Base-by-base conservation (phyloP, 2,888 invertebrate species). In the Cheilosia impressa region DNA sequence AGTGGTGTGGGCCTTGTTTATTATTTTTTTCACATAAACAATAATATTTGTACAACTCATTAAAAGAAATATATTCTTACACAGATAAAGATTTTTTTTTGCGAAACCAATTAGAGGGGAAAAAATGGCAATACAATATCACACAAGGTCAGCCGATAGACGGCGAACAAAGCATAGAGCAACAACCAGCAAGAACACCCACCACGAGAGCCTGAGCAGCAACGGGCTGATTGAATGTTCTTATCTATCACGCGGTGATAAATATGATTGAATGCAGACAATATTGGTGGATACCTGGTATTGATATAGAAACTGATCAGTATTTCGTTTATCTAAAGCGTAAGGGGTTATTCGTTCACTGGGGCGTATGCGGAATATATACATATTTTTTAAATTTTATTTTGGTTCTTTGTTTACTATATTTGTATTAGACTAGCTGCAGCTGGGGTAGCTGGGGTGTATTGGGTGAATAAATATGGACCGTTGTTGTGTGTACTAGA, bases 331-430 rank as follows among this genome's bases (percentile, higher is more conserved):
- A 38, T 38, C 38, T 38, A 38, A 38, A 38, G 13, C 38, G 38
- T 13, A 13, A 38, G 3, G 13, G 13, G 4, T 47, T 17, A 24
- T 43, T 22, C 58, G n/a, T 15, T 62, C 62, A 47, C 62, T 62
- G 43, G 27, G 63, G 45, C 63, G 63, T 63, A 63, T 63, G 63
- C 34, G 47, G 63, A 63, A 63, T 50, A 63, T 63, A 63, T 50
- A 63, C 47, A 27, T 6, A 5, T 27, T 27, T 6, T 27, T 27
- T 24, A 0, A 7, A 27, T 27, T 27, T 7, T 1, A 6, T 62
- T 62, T 62, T 34, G 1, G 4, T 7, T 45, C 27, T 15, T 22
- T 10, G 4, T 27, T 13, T 13, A 45, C 43, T n/a, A 17, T 45
- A n/a, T 4, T 45, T 45, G 15, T 7, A 45, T 45, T 13, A 13